These are phyloP conservation scores for Platycnemis pennipes DNA, from an alignment of 2,888 invertebrate species.

Conservation along the genomic window DNA sequence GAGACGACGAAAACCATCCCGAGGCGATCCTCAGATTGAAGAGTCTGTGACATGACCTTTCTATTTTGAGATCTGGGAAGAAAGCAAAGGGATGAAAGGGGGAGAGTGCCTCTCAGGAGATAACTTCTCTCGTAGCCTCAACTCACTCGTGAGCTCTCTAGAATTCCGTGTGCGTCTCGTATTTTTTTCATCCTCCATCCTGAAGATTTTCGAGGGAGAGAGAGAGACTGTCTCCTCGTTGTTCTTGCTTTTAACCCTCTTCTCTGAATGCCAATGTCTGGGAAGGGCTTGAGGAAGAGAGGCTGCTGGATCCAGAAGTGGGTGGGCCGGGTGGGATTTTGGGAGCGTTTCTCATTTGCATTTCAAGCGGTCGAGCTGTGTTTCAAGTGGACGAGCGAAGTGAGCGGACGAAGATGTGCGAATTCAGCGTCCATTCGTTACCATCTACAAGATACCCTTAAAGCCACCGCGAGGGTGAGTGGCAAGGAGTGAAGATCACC, in stretches of 20 bases:
- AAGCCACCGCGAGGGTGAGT: too few relatives aligned
- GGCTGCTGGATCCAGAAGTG: too few relatives aligned
- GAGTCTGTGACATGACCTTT: not conserved
- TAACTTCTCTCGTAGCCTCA: not conserved
- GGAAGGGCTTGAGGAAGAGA: not conserved
- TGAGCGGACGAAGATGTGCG: too few relatives aligned
- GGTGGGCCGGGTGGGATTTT: not conserved
- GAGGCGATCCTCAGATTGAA: not conserved
- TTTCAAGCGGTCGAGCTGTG: not conserved
- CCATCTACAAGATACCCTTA: too few relatives aligned
- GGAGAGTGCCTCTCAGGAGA: not conserved
- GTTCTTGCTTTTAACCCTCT: not conserved
- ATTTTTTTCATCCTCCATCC: constrained; percentile 19
- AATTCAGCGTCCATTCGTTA: too few relatives aligned
- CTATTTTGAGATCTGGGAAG: not conserved
- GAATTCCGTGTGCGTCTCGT: not conserved
- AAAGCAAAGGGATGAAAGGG: not conserved
- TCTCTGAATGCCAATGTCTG: constrained; percentile 1
- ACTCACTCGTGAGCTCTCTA: not conserved
- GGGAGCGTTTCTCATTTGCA: constrained; percentile 16
- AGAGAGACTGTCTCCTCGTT: not conserved
- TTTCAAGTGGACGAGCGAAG: too few relatives aligned
- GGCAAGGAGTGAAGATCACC: too few relatives aligned
- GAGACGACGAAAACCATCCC: not conserved
- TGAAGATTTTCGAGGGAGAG: constrained; percentile 3